Base-by-base conservation (phyloP, 2,888 invertebrate genomes). In the Lepidocyrtoides sp. region DNA sequence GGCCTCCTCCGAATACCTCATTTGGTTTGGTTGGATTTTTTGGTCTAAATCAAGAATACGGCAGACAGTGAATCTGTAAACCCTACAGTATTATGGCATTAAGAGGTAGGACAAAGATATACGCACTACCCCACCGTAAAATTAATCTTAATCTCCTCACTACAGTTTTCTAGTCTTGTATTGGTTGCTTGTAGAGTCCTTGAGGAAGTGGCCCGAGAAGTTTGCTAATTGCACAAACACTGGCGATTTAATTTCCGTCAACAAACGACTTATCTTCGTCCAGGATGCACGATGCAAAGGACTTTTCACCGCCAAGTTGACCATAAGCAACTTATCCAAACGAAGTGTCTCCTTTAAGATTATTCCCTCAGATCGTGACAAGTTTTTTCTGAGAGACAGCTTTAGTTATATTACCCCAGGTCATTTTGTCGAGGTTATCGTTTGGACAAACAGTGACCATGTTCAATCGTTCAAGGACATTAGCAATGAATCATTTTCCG, bases 331-430 rank as follows among this genome's bases (percentile, higher is more conserved):
- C 32, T 14, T 4, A 5, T 48, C 77, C 5, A 51, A 26, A n/a
- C 12, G 77, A 79, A 48, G 17, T 29, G 63, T 87, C 0, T 44
- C 77, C 10, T 87, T 17, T 23, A 41, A 48, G 89, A 48, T 89
- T n/a, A 23, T 41, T 29, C 23, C 89, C 12, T 57, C 89, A 8
- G 14, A 32, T 17, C 2, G 7, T 14, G 10, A 44, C 44, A 54
- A 72, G 10, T 90, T 90, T 41, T 4, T 0, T n/a, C 17, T 90
- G 2, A 2, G 0, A 2, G 77, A 60, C 12, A 1, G 41, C 3
- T 63, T 32, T 26, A 79, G 84, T 1, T 63, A 0, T 17, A 51
- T 91, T 2, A 17, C 36, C n/a, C 89, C 89, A 4, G 10, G 29
- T 2, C 3, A 23, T 8, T 10, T 10, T 0, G 0, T 5, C 12